Percentiles rank a stretch among this genome's conserved stretches.
These are phyloP conservation scores for Paragorgia papillata DNA, from an alignment of 92 coral and sea anemone genomes.

Conservation along the genomic window DNA sequence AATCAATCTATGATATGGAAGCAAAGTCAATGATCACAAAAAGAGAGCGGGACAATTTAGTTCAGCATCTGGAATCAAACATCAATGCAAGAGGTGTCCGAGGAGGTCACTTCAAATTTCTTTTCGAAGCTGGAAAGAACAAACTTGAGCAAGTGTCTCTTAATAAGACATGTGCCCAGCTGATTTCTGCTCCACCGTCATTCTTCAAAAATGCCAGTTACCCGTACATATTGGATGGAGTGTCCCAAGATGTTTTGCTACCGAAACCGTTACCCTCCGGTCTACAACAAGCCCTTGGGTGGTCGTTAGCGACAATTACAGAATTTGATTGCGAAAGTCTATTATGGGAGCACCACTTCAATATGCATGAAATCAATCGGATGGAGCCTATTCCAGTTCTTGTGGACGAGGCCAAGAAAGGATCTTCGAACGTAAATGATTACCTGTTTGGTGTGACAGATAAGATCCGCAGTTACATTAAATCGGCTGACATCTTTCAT, in stretches of 20 bases:
- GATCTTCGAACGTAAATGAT: constrained; percentile 35
- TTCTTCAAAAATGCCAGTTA: too few species aligned
- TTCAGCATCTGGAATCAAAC: neutral
- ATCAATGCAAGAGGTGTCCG: too few species aligned
- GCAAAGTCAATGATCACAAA: constrained; percentile 2
- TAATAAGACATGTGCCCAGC: neutral
- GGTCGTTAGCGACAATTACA: constrained; percentile 31
- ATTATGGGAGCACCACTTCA: constrained; percentile 55
- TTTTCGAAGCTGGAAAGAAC: constrained; percentile 48
- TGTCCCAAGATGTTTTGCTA: constrained; percentile 24
- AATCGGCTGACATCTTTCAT: constrained; percentile 52
- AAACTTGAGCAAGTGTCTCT: constrained; percentile 47
- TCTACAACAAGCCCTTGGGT: constrained; percentile 42
- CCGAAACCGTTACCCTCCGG: constrained; percentile 24
- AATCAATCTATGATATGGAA: neutral
- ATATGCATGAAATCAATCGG: constrained; percentile 52
- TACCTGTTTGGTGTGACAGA: constrained; percentile 45
- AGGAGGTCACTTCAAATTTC: neutral
- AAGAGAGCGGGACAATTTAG: neutral
- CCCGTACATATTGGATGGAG: constrained; percentile 61
- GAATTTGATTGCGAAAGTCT: constrained; percentile 33
- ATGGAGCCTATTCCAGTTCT: constrained; percentile 65
- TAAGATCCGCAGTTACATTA: constrained; percentile 32
- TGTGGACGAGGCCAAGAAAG: constrained; percentile 22
- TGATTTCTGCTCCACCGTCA: too few species aligned